Percentiles rank a stretch among this genome's conserved stretches.
Evolutionary conservation across 2,113 vertebrate species (phyloP).

Genomic region (Psephotus haematonotus): DNA sequence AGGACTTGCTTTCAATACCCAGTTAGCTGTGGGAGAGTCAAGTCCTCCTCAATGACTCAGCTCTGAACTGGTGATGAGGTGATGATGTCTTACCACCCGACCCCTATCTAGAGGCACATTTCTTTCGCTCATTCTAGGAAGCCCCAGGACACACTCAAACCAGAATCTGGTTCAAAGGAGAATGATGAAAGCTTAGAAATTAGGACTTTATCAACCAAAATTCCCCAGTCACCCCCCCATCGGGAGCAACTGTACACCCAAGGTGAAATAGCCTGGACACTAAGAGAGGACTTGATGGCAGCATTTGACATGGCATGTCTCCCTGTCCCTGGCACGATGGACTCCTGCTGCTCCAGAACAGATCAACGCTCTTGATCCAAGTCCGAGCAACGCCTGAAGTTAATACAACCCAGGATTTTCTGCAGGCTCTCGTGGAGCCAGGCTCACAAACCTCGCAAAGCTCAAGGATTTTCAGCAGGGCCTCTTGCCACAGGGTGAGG

Average conservation of each 20-base stretch:
- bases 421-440: fast-evolving
- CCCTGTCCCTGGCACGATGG: fast-evolving
- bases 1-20: neutral
- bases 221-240: too few relatives aligned
- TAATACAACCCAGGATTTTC: neutral
- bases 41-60: neutral
- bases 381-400: neutral
- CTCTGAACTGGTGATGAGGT: neutral
- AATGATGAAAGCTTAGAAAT: neutral
- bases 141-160: neutral
- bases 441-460: neutral
- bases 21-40: neutral
- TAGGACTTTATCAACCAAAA: neutral
- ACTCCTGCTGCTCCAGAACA: neutral
- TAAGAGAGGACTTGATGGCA: neutral
- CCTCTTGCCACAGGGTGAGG: neutral
- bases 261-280: neutral
- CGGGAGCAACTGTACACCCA: neutral
- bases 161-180: neutral
- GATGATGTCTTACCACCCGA: neutral
- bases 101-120: neutral
- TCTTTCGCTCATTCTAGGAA: neutral
- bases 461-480: neutral
- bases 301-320: fast-evolving
- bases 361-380: neutral